Evolutionary conservation across 2,888 invertebrate species (phyloP).

Genomic region (Caenorhabditis macrosperma): DNA sequence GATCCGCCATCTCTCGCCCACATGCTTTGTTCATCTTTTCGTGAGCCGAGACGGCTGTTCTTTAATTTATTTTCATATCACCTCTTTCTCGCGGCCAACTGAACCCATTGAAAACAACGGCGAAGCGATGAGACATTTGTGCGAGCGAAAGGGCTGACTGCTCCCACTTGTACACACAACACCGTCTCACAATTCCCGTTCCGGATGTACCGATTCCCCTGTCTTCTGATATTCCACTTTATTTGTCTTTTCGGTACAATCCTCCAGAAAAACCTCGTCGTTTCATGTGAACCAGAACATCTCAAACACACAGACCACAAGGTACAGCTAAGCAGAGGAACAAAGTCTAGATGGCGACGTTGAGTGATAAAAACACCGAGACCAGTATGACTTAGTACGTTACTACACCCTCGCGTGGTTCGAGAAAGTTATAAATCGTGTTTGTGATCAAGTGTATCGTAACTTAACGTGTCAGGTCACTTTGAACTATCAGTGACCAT

Average conservation of each 20-base stretch:
- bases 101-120: constrained; percentile 22
- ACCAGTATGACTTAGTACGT: constrained; percentile 26
- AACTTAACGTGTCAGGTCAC: constrained; percentile 32
- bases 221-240: background rate
- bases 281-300: background rate
- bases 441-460: constrained; percentile 12
- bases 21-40: constrained; percentile 1
- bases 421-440: constrained; percentile 24
- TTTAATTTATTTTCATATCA: constrained; percentile 49
- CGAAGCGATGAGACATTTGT: constrained; percentile 8
- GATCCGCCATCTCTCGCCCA: background rate
- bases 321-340: constrained; percentile 20
- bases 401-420: constrained; percentile 15
- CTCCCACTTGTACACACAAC: constrained; percentile 44
- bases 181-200: constrained; percentile 10
- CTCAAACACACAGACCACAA: constrained; percentile 6
- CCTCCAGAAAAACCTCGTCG: constrained; percentile 1
- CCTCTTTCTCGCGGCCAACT: constrained; percentile 32
- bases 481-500: background rate
- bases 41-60: constrained; percentile 28
- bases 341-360: constrained; percentile 18
- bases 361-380: constrained; percentile 29
- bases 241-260: constrained; percentile 5
- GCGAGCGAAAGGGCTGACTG: background rate
- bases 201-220: constrained; percentile 5